A percentile compares a stretch with the other conserved stretches of the same genome.
Evolutionary conservation across 2,797 vertebrate genomes (phyloP).

Genomic region (Coilia nasus): DNA sequence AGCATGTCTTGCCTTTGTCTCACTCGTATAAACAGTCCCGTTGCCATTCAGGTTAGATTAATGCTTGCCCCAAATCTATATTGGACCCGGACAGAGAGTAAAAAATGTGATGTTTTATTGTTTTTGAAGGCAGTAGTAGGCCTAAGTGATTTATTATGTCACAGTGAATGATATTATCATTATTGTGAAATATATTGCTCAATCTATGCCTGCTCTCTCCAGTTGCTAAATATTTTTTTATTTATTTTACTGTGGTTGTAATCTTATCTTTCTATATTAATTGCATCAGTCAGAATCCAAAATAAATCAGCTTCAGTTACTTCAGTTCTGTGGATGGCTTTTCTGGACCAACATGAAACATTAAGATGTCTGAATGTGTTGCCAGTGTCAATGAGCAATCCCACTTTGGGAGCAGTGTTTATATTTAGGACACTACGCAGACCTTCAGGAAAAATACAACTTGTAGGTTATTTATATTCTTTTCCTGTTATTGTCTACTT

Average conservation of each 20-base stretch:
- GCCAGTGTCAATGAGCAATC: neutral
- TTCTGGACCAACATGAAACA: neutral
- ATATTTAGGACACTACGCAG: neutral
- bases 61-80: neutral
- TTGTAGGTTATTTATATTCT: conserved; percentile 21
- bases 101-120: neutral
- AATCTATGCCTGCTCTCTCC: neutral
- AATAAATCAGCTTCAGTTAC: neutral
- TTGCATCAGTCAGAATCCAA: neutral
- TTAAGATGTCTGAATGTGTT: neutral
- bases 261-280: neutral
- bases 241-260: neutral
- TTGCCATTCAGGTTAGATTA: conserved; percentile 16
- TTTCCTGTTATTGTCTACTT: conserved; percentile 19
- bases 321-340: neutral
- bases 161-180: neutral
- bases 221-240: neutral
- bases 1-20: conserved; percentile 8
- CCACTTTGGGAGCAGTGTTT: neutral
- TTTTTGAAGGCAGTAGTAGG: neutral
- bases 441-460: neutral
- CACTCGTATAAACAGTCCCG: neutral
- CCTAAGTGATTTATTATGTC: neutral
- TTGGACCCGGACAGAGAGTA: neutral
- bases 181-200: neutral